phyloP scores from a whole-genome alignment of 2,888 invertebrate genomes.

The Rotaria magnacalcarata region DNA sequence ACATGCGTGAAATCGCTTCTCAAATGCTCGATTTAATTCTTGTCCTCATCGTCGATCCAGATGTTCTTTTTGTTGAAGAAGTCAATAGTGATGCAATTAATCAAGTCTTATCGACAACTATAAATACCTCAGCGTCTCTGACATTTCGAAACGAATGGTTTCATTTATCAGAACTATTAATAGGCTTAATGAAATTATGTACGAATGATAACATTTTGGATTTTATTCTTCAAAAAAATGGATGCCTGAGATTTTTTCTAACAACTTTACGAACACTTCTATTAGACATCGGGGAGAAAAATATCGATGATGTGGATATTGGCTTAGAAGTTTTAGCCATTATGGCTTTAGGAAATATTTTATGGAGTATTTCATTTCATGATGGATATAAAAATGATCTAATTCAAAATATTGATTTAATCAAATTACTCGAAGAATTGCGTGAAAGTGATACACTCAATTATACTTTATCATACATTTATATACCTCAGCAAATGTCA shows the following conservation, averaged over 20 bases:
- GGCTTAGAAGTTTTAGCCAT: neutral
- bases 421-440: neutral
- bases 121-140: too few species aligned
- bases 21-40: neutral
- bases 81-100: neutral
- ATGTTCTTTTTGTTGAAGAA: neutral
- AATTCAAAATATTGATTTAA: neutral
- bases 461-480: neutral
- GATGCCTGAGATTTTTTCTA: neutral
- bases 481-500: neutral
- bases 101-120: too few species aligned
- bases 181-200: neutral
- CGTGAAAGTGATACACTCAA: neutral
- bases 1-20: neutral
- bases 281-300: too few species aligned
- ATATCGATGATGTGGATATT: too few species aligned
- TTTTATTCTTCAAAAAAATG: neutral
- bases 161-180: neutral
- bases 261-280: too few species aligned
- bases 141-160: neutral
- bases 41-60: neutral
- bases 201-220: neutral
- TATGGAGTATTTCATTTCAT: conserved; percentile 12
- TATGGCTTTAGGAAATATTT: neutral
- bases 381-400: neutral